Evolutionary conservation across 2,113 vertebrate species (phyloP).

Genomic region (Istiophorus platypterus): DNA sequence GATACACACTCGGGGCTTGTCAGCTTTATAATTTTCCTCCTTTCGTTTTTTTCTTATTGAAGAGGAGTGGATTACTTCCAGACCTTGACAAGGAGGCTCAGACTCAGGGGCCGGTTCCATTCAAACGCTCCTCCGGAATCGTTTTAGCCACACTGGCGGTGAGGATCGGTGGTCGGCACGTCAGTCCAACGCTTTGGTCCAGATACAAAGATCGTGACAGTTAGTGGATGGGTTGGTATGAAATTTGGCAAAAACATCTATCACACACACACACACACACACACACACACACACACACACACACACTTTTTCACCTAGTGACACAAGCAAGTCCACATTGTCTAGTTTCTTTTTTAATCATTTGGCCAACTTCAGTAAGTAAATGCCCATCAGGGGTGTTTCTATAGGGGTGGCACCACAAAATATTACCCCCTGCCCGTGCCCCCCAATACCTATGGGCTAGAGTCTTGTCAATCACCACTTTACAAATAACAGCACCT

Average conservation of each 20-base stretch:
- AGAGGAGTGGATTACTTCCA: conserved; percentile 78
- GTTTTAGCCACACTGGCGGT: not conserved
- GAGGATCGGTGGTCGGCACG: fast-evolving
- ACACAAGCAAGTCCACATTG: not conserved
- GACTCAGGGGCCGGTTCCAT: conserved; percentile 20
- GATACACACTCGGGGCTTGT: conserved; percentile 57
- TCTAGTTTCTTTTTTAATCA: too few species aligned
- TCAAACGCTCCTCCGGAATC: conserved; percentile 40
- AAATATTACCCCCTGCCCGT: too few species aligned
- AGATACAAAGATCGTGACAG: conserved; percentile 4
- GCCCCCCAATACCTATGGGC: too few species aligned
- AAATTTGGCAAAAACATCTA: conserved; percentile 5
- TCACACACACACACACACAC: too few species aligned
- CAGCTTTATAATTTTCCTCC: conserved; percentile 41
- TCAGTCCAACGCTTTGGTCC: not conserved
- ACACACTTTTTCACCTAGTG: not conserved
- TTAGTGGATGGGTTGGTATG: not conserved
- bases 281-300: too few species aligned
- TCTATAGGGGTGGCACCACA: too few species aligned
- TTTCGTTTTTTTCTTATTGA: conserved; percentile 28
- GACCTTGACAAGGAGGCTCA: conserved; percentile 48
- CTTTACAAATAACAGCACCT: too few species aligned
- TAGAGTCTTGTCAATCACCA: too few species aligned
- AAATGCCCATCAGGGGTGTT: too few species aligned
- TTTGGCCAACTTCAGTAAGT: too few species aligned